phyloP scores from a whole-genome alignment of 2,888 invertebrate species.

The Tipula lateralis region DNA sequence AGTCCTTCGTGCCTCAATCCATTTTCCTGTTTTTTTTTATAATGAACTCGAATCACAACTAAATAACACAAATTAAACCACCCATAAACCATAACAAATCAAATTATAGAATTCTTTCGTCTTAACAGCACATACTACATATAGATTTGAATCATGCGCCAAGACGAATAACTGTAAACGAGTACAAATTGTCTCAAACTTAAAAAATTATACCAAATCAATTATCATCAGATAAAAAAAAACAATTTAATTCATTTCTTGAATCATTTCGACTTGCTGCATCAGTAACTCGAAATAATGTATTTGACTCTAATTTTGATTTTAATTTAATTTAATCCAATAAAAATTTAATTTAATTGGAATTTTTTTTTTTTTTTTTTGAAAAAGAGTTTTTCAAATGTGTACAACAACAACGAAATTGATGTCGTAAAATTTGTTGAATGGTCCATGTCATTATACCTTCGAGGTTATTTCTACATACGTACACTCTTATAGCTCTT shows the following conservation, averaged over 20 bases:
- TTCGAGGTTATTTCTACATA: background rate
- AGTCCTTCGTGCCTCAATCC: too few species aligned
- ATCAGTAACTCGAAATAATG: conserved; percentile 19
- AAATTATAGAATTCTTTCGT: background rate
- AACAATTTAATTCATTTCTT: background rate
- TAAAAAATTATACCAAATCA: background rate
- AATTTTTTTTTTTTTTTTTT: background rate
- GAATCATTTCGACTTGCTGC: background rate
- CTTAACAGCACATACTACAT: background rate
- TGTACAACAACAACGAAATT: background rate
- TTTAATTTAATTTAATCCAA: background rate
- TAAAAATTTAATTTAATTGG: conserved; percentile 7
- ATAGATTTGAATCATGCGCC: conserved; percentile 11
- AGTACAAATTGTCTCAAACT: background rate
- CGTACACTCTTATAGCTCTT: background rate
- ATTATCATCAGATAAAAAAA: conserved; percentile 19
- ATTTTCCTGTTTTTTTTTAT: too few species aligned
- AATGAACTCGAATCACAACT: too few species aligned
- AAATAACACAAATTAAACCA: background rate
- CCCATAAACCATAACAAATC: conserved; percentile 19
- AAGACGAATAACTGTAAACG: background rate
- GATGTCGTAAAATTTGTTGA: background rate
- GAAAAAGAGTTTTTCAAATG: background rate
- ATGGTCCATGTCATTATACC: background rate
- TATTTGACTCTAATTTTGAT: background rate